A percentile compares a stretch with the other conserved stretches of the same genome.
Conservation (phyloP, 1,140 invertebrate species). For the Grapholita molesta region DNA sequence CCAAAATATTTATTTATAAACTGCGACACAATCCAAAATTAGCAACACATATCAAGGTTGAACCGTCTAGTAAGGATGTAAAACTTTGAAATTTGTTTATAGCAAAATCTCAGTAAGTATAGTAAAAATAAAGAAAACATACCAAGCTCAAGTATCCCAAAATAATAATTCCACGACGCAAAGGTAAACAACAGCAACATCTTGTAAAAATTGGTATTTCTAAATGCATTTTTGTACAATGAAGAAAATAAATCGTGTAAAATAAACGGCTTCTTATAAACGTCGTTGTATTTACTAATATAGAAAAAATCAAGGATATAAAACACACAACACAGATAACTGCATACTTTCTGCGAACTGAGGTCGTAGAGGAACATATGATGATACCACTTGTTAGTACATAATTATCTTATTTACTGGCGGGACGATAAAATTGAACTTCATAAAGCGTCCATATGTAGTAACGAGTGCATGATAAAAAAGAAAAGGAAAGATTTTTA, state of each 20-base stretch:
- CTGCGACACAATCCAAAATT: too few relatives aligned
- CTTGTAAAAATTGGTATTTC: conserved; percentile 37
- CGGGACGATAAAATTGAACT: neutral
- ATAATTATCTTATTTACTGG: neutral
- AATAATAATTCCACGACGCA: conserved; percentile 44
- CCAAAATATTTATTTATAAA: too few relatives aligned
- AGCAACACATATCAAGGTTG: too few relatives aligned
- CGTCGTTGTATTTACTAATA: neutral
- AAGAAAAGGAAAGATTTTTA: too few relatives aligned
- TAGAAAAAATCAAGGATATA: neutral
- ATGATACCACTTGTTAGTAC: neutral
- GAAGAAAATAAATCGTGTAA: neutral
- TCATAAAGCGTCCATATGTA: neutral
- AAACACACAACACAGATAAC: neutral
- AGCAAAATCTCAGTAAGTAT: too few relatives aligned
- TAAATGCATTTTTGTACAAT: conserved; percentile 21
- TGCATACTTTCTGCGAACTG: neutral
- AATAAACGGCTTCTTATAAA: neutral
- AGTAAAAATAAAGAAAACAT: conserved; percentile 26
- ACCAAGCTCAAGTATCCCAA: conserved; percentile 55
- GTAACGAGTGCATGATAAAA: neutral
- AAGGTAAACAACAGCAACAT: conserved; percentile 52
- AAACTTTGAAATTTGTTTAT: too few relatives aligned
- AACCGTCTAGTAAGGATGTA: too few relatives aligned
- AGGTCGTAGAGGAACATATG: neutral